Base-by-base conservation (phyloP, 1,140 invertebrate genomes). In the Adoxophyes honmai region DNA sequence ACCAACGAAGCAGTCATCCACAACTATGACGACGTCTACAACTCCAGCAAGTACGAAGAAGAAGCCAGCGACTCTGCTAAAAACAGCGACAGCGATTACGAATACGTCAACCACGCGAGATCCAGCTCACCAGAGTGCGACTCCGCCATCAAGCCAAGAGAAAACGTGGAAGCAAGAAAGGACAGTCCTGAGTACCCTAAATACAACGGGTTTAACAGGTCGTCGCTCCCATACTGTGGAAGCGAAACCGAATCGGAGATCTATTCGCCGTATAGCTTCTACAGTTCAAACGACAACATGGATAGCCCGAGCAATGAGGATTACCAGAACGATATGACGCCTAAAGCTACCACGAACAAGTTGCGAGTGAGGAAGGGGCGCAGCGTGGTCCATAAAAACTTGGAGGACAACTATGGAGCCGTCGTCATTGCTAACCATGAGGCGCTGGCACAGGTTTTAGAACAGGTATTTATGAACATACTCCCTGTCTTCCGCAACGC, bases 361-460 rank as follows among this genome's bases (percentile, higher is more conserved):
- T 86, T 95, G 58, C 90, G 94, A 62, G 93, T 94, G 54, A 91
- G 94, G 66, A 94, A 95, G 78, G 93, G 93, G 54, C 91, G 94
- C 57, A 94, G 93, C 75, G 93, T 95, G 57, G 93, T 96, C 44
- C 95, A 96, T 78, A 94, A 93, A 70, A 96, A 93, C 78, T 89
- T 97, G 28, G 95, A 96, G 77, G 95, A 96, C 70, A 96, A 96
- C 86, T 97, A 97, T 73, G 95, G 94, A 0, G 95, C 95, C 36
- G 95, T 97, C 1, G 93, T 96, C 35, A 93, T 95, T n/a, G 95
- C 95, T 34, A 97, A 97, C 89, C 95, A 96, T 73, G 95, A 96
- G 86, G 95, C 96, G 1, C 90, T 97, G 0, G 94, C 95, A 28
- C 95, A 96, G 87, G 92, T 96, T 70, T 88, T 96, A 42, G 94